Evolutionary conservation across 2,113 vertebrate species (phyloP).

Genomic region (Nibea coibor): DNA sequence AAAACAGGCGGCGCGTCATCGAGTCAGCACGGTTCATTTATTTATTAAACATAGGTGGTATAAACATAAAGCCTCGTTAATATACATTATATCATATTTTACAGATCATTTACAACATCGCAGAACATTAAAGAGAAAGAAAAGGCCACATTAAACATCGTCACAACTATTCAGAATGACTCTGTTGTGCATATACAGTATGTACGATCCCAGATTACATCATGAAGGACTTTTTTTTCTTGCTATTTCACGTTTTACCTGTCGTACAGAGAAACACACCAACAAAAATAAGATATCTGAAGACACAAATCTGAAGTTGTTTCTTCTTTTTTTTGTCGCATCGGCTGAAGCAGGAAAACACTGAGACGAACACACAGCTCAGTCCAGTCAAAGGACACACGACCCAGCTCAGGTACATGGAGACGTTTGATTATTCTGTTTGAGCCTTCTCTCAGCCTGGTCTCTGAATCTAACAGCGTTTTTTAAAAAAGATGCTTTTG

Average conservation of each 20-base stretch:
- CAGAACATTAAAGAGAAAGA: constrained; percentile 70
- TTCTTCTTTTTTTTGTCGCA: constrained; percentile 18
- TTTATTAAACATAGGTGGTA: constrained; percentile 75
- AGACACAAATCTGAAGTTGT: constrained; percentile 62
- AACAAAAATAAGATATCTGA: constrained; percentile 52
- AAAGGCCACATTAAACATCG: constrained; percentile 76
- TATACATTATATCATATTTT: constrained; percentile 63
- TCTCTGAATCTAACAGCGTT: background rate
- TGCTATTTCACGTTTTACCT: constrained; percentile 52
- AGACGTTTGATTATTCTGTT: constrained; percentile 10
- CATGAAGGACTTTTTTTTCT: constrained; percentile 33
- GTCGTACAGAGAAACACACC: constrained; percentile 62
- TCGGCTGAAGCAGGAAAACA: constrained; percentile 60
- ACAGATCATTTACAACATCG: constrained; percentile 76
- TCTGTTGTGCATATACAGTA: constrained; percentile 75
- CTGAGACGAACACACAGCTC: constrained; percentile 39
- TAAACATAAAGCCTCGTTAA: constrained; percentile 76
- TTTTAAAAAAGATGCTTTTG: background rate
- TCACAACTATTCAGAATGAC: constrained; percentile 75
- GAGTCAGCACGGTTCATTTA: constrained; percentile 69
- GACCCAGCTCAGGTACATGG: constrained; percentile 22
- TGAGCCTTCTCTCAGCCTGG: constrained; percentile 6
- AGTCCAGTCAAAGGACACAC: constrained; percentile 30
- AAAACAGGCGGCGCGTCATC: background rate
- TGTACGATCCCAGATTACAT: constrained; percentile 67